Evolutionary conservation across 1,140 invertebrate genomes (phyloP).

Genomic region (Heliconius himera): DNA sequence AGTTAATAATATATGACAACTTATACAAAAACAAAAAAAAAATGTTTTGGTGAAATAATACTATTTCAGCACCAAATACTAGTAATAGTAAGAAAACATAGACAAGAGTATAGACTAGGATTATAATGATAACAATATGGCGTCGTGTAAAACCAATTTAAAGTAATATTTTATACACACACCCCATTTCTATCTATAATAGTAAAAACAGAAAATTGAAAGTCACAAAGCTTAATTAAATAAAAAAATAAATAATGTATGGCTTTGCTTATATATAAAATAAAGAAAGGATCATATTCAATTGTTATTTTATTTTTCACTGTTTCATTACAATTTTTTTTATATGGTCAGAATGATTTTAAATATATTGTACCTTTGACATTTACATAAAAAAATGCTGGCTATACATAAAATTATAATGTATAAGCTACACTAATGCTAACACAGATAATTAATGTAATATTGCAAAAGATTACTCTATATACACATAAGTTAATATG

Average conservation of each 20-base stretch:
- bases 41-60: slow-evolving; percentile 22
- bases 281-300: neutral
- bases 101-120: slow-evolving; percentile 32
- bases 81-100: slow-evolving; percentile 9
- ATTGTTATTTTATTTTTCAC: neutral
- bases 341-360: neutral
- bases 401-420: neutral
- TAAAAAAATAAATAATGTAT: slow-evolving; percentile 17
- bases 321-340: no score
- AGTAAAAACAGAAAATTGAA: neutral
- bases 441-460: slow-evolving; percentile 20
- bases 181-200: neutral
- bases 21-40: slow-evolving; percentile 15
- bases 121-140: slow-evolving; percentile 36
- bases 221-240: neutral
- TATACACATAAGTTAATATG: slow-evolving; percentile 11
- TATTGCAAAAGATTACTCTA: slow-evolving; percentile 18
- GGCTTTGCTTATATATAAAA: slow-evolving; percentile 8
- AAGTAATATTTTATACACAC: neutral
- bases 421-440: slow-evolving; percentile 24
- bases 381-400: neutral
- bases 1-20: neutral
- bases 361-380: neutral
- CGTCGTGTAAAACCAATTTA: slow-evolving; percentile 25
- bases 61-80: slow-evolving; percentile 28